phyloP scores from a whole-genome alignment of 2,888 invertebrate species.

The Oscheius sp. region DNA sequence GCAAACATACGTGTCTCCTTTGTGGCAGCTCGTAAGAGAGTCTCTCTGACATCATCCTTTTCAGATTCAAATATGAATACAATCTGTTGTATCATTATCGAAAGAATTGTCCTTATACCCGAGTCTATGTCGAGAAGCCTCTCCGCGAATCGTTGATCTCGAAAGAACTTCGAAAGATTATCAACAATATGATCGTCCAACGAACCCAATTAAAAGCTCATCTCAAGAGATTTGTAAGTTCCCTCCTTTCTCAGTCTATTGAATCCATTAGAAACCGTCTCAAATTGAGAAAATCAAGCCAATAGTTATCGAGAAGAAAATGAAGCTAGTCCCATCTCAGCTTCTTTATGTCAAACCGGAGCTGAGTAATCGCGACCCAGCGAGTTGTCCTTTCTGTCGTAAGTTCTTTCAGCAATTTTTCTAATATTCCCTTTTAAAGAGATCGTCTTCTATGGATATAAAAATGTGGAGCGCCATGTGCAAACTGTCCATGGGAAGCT shows the following conservation, averaged over 20 bases:
- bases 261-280: too few species aligned
- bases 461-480: conserved; percentile 50
- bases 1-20: conserved; percentile 60
- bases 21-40: conserved; percentile 64
- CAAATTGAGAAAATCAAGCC: too few species aligned
- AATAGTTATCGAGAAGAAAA: too few species aligned
- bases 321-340: conserved; percentile 12
- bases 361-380: conserved; percentile 12
- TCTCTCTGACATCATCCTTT: too few species aligned
- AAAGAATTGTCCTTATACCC: conserved; percentile 59
- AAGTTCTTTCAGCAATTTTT: not conserved
- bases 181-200: too few species aligned
- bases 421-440: conserved; percentile 33
- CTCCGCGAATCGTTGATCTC: conserved; percentile 60
- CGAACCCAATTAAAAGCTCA: too few species aligned
- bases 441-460: conserved; percentile 58
- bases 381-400: conserved; percentile 35
- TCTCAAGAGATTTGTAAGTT: too few species aligned
- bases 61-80: conserved; percentile 63
- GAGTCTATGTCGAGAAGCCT: conserved; percentile 54
- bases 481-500: conserved; percentile 44
- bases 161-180: conserved; percentile 46
- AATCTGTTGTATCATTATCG: conserved; percentile 67
- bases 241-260: too few species aligned
- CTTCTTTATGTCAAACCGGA: conserved; percentile 2